Conservation (phyloP, 2,113 vertebrate genomes). For the Brachirus orientalis region DNA sequence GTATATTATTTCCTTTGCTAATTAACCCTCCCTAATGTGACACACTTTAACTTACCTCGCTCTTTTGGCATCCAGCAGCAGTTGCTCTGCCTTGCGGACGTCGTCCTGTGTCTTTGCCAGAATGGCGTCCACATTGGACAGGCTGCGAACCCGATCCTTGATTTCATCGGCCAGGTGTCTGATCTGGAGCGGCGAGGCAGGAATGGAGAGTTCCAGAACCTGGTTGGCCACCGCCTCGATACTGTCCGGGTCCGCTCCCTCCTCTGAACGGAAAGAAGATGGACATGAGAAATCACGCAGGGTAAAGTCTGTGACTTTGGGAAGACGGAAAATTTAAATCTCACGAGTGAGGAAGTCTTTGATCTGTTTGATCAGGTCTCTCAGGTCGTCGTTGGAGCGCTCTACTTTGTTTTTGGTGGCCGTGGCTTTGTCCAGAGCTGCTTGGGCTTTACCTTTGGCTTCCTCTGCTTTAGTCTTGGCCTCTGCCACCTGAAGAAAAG, state of each 20-base stretch:
- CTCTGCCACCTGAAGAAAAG: conserved; percentile 85
- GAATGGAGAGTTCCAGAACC: conserved; percentile 93
- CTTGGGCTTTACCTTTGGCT: conserved; percentile 88
- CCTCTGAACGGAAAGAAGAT: conserved; percentile 81
- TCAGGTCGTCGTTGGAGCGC: conserved; percentile 91
- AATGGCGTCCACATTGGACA: conserved; percentile 93
- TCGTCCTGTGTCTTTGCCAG: conserved; percentile 89
- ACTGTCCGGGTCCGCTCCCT: conserved; percentile 95
- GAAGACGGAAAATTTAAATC: conserved; percentile 43
- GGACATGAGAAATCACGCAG: not conserved
- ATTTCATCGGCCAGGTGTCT: conserved; percentile 90
- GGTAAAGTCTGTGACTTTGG: not conserved
- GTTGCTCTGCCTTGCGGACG: conserved; percentile 86
- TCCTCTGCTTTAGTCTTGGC: conserved; percentile 90
- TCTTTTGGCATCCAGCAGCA: conserved; percentile 89
- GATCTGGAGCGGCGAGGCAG: conserved; percentile 92
- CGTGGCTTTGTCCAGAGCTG: conserved; percentile 89
- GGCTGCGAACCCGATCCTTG: conserved; percentile 89
- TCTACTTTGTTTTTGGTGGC: conserved; percentile 89
- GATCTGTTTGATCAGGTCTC: conserved; percentile 93
- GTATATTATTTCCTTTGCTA: too few species aligned
- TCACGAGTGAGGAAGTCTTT: conserved; percentile 95
- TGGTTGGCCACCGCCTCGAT: conserved; percentile 92
- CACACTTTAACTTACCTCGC: conserved; percentile 80
- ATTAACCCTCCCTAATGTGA: not conserved